phyloP scores from a whole-genome alignment of 2,888 invertebrate genomes.

The Chloromyia formosa region DNA sequence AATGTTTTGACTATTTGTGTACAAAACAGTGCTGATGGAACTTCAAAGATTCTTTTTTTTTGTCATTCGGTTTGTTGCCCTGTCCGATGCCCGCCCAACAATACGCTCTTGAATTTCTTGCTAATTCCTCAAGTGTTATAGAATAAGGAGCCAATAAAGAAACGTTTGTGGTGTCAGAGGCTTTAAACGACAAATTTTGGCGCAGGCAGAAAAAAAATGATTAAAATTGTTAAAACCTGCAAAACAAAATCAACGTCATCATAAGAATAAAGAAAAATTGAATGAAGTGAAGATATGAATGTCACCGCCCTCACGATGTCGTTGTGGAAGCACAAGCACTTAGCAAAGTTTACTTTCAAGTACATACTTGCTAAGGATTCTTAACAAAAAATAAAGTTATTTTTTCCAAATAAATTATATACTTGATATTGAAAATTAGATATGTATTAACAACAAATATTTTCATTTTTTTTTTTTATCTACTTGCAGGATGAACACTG shows the following conservation, averaged over 20 bases:
- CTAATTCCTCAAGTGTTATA: no score
- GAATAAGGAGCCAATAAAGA: no score
- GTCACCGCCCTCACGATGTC: not conserved
- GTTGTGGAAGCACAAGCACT: not conserved
- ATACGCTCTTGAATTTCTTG: no score
- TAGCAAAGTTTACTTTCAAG: not conserved
- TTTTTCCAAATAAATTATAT: not conserved
- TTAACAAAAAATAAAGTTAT: not conserved
- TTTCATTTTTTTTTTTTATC: not conserved
- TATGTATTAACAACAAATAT: not conserved
- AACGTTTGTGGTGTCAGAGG: no score
- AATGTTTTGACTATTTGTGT: not conserved
- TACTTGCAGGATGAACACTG: conserved; percentile 79
- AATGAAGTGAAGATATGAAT: no score
- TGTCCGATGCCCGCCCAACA: not conserved
- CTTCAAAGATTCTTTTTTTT: not conserved
- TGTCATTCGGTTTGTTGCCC: not conserved
- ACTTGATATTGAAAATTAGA: not conserved
- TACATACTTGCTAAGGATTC: not conserved
- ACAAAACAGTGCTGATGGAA: not conserved
- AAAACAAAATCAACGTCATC: no score
- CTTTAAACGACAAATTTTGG: no score
- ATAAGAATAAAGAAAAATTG: no score
- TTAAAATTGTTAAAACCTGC: no score
- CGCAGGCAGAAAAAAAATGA: no score